A percentile compares a stretch with the other conserved stretches of the same genome.
phyloP scores from a whole-genome alignment of 2,888 invertebrate genomes.

The Eubasilissa splendida region DNA sequence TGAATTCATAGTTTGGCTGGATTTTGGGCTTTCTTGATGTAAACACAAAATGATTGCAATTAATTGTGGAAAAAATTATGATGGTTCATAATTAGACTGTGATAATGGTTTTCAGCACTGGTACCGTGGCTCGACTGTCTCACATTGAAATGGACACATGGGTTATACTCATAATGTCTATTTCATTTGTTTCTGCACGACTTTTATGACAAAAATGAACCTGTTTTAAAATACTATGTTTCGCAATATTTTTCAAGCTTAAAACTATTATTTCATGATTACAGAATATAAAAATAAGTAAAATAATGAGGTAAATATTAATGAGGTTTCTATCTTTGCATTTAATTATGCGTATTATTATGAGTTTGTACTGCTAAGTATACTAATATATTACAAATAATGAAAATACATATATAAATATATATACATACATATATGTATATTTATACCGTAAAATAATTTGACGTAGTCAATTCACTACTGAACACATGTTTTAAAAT shows the following conservation, averaged over 20 bases:
- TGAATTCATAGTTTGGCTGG: too few relatives aligned
- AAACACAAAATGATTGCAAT: too few relatives aligned
- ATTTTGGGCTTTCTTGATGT: too few relatives aligned
- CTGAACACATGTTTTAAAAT: conserved; percentile 47
- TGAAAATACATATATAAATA: conserved; percentile 29
- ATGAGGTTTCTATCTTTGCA: conserved; percentile 41
- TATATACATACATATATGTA: conserved; percentile 29
- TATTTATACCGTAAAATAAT: conserved; percentile 32
- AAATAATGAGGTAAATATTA: conserved; percentile 48
- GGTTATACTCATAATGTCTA: too few relatives aligned
- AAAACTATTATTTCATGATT: conserved; percentile 12
- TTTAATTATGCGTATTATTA: conserved; percentile 1
- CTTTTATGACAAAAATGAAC: conserved; percentile 6
- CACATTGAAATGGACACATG: too few relatives aligned
- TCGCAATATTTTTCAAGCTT: neutral
- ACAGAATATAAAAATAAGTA: conserved; percentile 38
- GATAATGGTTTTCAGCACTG: too few relatives aligned
- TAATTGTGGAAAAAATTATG: too few relatives aligned
- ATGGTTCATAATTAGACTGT: too few relatives aligned
- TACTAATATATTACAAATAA: conserved; percentile 27
- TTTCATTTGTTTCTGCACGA: too few relatives aligned
- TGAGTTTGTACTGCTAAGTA: conserved; percentile 47
- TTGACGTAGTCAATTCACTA: conserved; percentile 44
- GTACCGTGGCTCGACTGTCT: too few relatives aligned
- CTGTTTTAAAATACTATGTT: conserved; percentile 29